Evolutionary conservation across 2,113 vertebrate genomes (phyloP).

Genomic region (Megalops atlanticus): DNA sequence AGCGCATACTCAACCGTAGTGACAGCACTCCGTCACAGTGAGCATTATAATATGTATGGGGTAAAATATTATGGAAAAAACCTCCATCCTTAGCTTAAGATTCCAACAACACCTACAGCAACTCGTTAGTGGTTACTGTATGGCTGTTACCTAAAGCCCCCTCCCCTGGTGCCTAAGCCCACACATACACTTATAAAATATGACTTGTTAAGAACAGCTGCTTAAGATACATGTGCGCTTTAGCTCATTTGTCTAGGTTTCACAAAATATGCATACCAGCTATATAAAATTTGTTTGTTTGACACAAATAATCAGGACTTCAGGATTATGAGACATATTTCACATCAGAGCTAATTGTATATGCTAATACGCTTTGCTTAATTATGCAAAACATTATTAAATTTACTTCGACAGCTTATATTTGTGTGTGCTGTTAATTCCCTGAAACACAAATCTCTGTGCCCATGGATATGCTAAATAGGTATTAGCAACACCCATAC

Average conservation of each 20-base stretch:
- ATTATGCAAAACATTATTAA: not conserved
- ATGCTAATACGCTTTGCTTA: not conserved
- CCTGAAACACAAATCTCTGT: not conserved
- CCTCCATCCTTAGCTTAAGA: too few species aligned
- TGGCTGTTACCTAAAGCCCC: too few species aligned
- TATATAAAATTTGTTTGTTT: not conserved
- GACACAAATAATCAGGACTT: not conserved
- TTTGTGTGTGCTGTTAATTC: not conserved
- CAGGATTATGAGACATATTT: too few species aligned
- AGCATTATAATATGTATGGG: too few species aligned
- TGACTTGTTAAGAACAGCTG: too few species aligned
- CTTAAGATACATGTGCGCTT: too few species aligned
- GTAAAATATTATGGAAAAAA: too few species aligned
- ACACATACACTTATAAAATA: too few species aligned
- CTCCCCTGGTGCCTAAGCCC: too few species aligned
- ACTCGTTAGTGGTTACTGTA: not conserved
- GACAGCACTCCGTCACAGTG: too few species aligned
- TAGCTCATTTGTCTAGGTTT: not conserved
- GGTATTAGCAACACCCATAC: not conserved
- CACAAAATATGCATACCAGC: not conserved
- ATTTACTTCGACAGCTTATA: not conserved
- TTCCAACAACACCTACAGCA: too few species aligned
- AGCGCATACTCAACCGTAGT: too few species aligned
- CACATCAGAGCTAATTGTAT: not conserved
- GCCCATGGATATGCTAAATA: not conserved